phyloP scores from a whole-genome alignment of 1,140 invertebrate genomes.

The Leptopilina clavipes region DNA sequence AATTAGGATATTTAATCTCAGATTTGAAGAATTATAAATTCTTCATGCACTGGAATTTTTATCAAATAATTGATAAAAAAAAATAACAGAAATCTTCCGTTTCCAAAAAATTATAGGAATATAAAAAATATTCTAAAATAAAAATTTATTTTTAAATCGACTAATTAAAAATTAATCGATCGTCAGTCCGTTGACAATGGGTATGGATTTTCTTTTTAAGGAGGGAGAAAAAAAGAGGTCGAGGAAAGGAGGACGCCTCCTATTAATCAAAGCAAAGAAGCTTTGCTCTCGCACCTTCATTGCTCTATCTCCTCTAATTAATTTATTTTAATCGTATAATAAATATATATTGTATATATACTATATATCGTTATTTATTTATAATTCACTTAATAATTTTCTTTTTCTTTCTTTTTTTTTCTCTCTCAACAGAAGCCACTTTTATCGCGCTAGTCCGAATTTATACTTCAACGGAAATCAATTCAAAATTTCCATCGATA shows the following conservation, averaged over 20 bases:
- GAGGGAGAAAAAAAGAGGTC: conserved; percentile 4
- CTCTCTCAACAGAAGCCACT: conserved; percentile 56
- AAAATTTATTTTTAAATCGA: background rate
- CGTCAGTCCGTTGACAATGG: conserved; percentile 7
- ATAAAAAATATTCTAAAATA: background rate
- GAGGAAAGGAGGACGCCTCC: conserved; percentile 56
- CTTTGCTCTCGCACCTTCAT: conserved; percentile 62
- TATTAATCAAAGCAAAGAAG: conserved; percentile 54
- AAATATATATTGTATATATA: conserved; percentile 69
- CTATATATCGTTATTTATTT: conserved; percentile 69
- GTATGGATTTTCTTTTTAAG: background rate
- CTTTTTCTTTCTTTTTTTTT: conserved; percentile 56
- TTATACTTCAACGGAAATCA: conserved; percentile 44
- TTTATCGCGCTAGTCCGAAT: conserved; percentile 52
- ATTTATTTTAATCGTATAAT: conserved; percentile 69
- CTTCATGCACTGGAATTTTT: too few relatives aligned
- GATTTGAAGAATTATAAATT: background rate
- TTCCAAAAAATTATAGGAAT: background rate
- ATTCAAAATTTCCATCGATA: background rate
- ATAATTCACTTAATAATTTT: conserved; percentile 70
- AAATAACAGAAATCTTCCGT: too few relatives aligned
- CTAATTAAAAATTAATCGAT: conserved; percentile 25
- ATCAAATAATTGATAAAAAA: too few relatives aligned
- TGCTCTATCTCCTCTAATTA: conserved; percentile 64
- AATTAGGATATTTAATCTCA: conserved; percentile 8